phyloP scores from a whole-genome alignment of 2,797 vertebrate species.

The Syndactyla subalaris region DNA sequence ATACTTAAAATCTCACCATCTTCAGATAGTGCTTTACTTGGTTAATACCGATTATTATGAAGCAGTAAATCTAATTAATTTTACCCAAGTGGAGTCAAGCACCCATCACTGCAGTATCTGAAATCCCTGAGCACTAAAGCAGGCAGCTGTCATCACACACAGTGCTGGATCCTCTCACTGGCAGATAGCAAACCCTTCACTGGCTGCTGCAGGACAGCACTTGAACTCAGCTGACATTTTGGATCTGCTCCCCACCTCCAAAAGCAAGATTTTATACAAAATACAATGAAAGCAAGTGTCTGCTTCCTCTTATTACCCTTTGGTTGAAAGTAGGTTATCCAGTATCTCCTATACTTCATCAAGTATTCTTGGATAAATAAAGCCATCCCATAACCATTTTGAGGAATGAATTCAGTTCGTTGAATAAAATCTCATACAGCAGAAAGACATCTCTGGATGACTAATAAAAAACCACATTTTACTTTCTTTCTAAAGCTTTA shows the following conservation, averaged over 20 bases:
- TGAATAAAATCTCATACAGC: neutral
- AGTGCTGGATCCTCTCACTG: neutral
- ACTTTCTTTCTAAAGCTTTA: neutral
- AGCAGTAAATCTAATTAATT: neutral
- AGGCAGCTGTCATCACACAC: neutral
- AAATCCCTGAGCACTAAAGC: neutral
- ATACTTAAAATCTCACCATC: neutral
- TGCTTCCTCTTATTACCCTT: neutral
- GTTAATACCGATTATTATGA: neutral
- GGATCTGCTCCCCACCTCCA: rapidly evolving
- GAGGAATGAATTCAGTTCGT: neutral
- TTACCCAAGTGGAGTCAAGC: neutral
- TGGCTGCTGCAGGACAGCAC: neutral
- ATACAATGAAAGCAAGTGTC: neutral
- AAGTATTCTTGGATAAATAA: neutral
- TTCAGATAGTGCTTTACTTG: neutral
- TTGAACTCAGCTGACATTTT: neutral
- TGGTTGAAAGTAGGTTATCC: neutral
- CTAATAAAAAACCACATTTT: neutral
- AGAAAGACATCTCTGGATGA: neutral
- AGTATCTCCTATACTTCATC: neutral
- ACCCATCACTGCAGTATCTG: neutral
- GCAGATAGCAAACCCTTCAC: neutral
- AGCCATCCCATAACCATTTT: neutral
- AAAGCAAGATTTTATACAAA: neutral